phyloP scores from a whole-genome alignment of 2,797 vertebrate genomes.

The Basileuterus tristriatus region DNA sequence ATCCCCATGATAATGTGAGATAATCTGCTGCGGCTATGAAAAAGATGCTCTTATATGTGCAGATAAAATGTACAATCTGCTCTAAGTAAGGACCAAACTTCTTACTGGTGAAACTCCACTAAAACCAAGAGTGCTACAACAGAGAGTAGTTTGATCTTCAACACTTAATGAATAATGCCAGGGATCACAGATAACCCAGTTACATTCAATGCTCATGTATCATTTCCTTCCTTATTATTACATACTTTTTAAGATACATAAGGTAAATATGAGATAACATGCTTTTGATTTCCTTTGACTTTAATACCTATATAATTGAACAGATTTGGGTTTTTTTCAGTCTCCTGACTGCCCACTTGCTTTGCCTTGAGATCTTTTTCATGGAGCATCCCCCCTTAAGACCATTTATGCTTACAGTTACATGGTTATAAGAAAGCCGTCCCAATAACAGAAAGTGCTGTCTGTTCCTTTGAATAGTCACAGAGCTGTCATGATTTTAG shows the following conservation, averaged over 20 bases:
- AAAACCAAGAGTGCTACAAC: background rate
- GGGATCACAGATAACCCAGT: background rate
- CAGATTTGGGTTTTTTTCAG: background rate
- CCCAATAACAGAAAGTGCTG: background rate
- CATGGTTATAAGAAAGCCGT: background rate
- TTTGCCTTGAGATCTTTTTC: background rate
- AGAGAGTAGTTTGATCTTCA: background rate
- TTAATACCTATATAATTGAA: background rate
- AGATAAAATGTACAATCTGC: background rate
- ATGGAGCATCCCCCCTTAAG: background rate
- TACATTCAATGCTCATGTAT: background rate
- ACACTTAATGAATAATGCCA: background rate
- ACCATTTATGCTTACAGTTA: background rate
- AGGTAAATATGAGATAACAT: background rate
- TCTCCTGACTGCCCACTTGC: background rate
- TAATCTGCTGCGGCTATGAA: background rate
- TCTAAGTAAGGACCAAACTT: background rate
- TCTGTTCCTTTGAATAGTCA: background rate
- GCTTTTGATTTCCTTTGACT: background rate
- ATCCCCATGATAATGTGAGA: background rate
- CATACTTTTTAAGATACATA: background rate
- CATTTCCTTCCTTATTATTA: background rate
- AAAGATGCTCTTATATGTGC: background rate
- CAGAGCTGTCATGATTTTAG: background rate
- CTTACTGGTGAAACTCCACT: background rate